phyloP scores from a whole-genome alignment of 2,797 vertebrate genomes.

The Protonibea diacanthus region DNA sequence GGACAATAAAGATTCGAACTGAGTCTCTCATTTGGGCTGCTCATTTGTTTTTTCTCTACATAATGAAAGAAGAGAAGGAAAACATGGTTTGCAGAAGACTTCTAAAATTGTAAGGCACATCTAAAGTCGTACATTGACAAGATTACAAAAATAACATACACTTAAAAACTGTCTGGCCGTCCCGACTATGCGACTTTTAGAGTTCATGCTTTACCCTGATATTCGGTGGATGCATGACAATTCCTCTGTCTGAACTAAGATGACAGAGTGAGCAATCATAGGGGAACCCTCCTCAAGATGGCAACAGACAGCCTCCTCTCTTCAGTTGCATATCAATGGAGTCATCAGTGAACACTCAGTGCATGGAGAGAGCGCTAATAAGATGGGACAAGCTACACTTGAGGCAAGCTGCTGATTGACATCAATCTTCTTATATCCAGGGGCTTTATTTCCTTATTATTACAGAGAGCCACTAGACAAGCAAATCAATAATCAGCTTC shows the following conservation, averaged over 20 bases:
- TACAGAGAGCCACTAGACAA: slow-evolving; percentile 78
- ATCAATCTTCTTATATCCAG: slow-evolving; percentile 83
- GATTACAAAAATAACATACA: slow-evolving; percentile 4
- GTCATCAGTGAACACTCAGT: slow-evolving; percentile 81
- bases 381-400: slow-evolving; percentile 77
- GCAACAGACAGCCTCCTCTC: slow-evolving; percentile 72
- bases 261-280: slow-evolving; percentile 76
- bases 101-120: slow-evolving; percentile 1
- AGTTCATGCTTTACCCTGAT: slow-evolving; percentile 43
- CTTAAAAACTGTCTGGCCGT: slow-evolving; percentile 5
- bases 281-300: slow-evolving; percentile 76
- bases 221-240: slow-evolving; percentile 54
- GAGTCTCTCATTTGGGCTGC: neutral
- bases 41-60: slow-evolving; percentile 14
- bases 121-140: slow-evolving; percentile 4
- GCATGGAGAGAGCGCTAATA: slow-evolving; percentile 80
- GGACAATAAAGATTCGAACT: neutral
- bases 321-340: slow-evolving; percentile 82
- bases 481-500: slow-evolving; percentile 82
- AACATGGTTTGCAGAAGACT: neutral
- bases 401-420: slow-evolving; percentile 80
- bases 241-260: slow-evolving; percentile 34
- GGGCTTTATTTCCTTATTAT: slow-evolving; percentile 84
- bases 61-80: slow-evolving; percentile 19
- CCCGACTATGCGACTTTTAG: slow-evolving; percentile 33